Conservation (phyloP, 2,113 vertebrate species). For the Rhineura floridana region DNA sequence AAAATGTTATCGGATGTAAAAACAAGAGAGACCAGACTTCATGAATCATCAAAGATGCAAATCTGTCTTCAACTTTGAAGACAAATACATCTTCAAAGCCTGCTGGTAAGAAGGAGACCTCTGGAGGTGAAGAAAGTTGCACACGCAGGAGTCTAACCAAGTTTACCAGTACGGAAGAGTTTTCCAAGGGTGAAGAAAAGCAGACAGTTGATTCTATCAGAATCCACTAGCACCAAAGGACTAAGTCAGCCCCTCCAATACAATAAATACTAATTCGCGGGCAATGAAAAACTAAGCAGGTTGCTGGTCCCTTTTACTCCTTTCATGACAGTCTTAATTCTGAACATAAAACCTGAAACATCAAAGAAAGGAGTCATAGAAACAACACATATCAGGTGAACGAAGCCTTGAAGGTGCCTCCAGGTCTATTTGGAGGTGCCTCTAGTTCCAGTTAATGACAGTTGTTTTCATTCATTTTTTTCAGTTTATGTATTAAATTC, state of each 20-base stretch:
- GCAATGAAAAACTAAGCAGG: too few species aligned
- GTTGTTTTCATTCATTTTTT: neutral
- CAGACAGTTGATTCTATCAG: neutral
- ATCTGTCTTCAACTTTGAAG: neutral
- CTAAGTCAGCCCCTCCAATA: neutral
- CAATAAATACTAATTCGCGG: neutral
- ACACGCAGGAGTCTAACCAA: neutral
- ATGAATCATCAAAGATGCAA: neutral
- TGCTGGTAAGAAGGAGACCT: neutral
- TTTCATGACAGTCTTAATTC: neutral
- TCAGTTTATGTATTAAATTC: neutral
- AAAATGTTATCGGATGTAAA: neutral
- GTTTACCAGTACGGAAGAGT: neutral
- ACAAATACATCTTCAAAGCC: neutral
- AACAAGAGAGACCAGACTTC: too few species aligned
- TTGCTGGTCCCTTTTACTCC: neutral
- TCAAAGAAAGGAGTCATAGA: neutral
- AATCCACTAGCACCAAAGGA: neutral
- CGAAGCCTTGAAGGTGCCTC: neutral
- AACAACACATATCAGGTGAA: neutral
- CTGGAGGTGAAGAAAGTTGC: neutral
- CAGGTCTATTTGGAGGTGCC: too few species aligned
- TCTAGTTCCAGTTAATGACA: too few species aligned
- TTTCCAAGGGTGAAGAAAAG: neutral
- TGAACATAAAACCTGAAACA: neutral